Percentiles rank a stretch among this genome's conserved stretches.
phyloP scores from a whole-genome alignment of 2,888 invertebrate species.

The Eristalis pertinax region DNA sequence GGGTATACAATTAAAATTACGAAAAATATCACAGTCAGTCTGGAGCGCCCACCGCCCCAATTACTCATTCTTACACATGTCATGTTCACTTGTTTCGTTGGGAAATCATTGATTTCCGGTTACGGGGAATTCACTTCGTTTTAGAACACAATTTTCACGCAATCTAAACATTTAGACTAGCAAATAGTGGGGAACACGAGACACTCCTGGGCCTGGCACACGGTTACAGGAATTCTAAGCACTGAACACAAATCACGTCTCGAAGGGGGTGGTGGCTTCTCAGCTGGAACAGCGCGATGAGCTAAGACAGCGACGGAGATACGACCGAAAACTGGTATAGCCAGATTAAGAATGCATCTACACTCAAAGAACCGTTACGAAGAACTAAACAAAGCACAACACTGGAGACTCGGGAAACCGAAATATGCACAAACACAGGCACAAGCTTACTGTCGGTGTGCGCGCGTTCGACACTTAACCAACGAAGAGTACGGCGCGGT shows the following conservation, averaged over 20 bases:
- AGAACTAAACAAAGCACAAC: conserved; percentile 77
- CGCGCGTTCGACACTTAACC: conserved; percentile 14
- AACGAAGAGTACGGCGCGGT: conserved; percentile 33
- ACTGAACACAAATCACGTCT: conserved; percentile 21
- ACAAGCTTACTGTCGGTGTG: conserved; percentile 42
- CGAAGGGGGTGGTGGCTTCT: conserved; percentile 44
- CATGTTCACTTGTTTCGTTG: conserved; percentile 56
- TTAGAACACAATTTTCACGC: conserved; percentile 6
- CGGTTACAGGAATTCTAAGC: neutral
- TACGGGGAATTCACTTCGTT: conserved; percentile 48
- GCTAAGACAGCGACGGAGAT: conserved; percentile 33
- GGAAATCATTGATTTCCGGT: conserved; percentile 56
- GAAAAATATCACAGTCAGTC: conserved; percentile 60
- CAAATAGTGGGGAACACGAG: neutral
- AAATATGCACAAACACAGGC: conserved; percentile 40
- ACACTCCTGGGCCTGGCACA: neutral
- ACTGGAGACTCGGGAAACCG: conserved; percentile 57
- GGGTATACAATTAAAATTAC: conserved; percentile 26
- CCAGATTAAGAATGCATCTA: conserved; percentile 75
- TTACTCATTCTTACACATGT: conserved; percentile 62
- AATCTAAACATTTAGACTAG: conserved; percentile 45
- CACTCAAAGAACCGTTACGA: conserved; percentile 81
- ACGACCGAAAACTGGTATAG: conserved; percentile 53
- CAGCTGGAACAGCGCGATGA: conserved; percentile 54
- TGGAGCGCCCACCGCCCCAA: conserved; percentile 42